Base-by-base conservation (phyloP, 2,797 vertebrate genomes). In the Macrochelys suwanniensis region DNA sequence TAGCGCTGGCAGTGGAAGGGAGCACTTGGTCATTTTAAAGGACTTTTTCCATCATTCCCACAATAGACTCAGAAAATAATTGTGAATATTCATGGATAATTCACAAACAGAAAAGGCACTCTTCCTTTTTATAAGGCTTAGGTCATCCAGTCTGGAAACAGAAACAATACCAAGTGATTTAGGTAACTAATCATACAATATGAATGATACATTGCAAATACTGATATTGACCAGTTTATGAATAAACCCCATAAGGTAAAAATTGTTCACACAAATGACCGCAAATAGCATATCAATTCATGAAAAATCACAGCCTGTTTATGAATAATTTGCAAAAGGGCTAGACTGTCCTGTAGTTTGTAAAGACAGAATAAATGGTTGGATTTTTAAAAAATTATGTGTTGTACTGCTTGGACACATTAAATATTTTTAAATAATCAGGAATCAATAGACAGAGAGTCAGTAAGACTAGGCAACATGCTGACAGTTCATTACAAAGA, bases 21-120 rank as follows among this genome's bases (percentile, higher is more conserved):
- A 65, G 71, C 47, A 37, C 50, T 1, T 65, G 74, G n/a, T 26
- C 82, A 28, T 94, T 54, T 92, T 96, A 83, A 95, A 91, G 87
- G 12, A 3, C 28, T 84, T 84, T 93, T 89, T 95, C 94, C 71
- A 74, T n/a, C 26, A 92, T 89, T 93, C 79, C 82, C 49, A 81
- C 53, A 85, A 79, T 80, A 84, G 26, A 92, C 16, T 28, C 9
- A 94, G 84, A 45, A 92, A 90, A 89, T 26, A 88, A 0, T 53
- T 84, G 84, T 50, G 31, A 53, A 90, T 92, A 91, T 91, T 95
- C 37, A 93, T 95, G 76, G 79, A 90, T 94, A 94, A 97, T 93
- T 93, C 78, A 96, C 91, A 89, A 91, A 91, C 19, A 90, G 93
- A 80, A 56, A 92, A 81, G 83, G 15, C 19, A 31, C 42, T 93